Evolutionary conservation across 2,888 invertebrate genomes (phyloP).

Genomic region (Alloscopus bannaensis): DNA sequence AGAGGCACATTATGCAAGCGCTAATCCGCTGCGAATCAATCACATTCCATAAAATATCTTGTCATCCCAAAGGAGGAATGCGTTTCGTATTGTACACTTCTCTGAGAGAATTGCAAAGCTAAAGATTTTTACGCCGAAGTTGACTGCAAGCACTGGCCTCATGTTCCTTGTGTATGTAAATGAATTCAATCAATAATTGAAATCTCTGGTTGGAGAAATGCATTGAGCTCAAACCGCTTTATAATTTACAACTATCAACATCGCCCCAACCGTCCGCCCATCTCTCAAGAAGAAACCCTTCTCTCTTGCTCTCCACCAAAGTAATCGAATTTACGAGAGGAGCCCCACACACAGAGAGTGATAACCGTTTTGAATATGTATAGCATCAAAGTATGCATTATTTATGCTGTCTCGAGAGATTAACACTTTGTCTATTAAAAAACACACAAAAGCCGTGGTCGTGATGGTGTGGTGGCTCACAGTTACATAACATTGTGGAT

Average conservation of each 20-base stretch:
- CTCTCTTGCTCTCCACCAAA: not conserved
- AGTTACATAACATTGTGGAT: conserved; percentile 4
- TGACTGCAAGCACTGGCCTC: too few species aligned
- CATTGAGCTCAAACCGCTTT: not conserved
- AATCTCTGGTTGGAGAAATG: conserved; percentile 21
- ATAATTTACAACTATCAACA: conserved; percentile 24
- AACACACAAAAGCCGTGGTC: too few species aligned
- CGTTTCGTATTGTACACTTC: not conserved
- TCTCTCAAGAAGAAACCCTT: not conserved
- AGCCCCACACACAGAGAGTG: not conserved
- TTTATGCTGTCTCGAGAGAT: not conserved
- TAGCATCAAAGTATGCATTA: not conserved
- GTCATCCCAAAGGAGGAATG: not conserved
- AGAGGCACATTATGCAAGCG: too few species aligned
- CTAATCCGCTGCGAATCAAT: too few species aligned
- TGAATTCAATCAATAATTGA: conserved; percentile 44
- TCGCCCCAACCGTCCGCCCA: conserved; percentile 20
- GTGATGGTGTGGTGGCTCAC: too few species aligned
- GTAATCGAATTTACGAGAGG: not conserved
- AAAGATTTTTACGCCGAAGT: too few species aligned
- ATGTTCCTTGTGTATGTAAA: conserved; percentile 6
- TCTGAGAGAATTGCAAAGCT: not conserved
- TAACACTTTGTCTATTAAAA: not conserved
- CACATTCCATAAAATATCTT: too few species aligned
- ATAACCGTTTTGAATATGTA: not conserved